A percentile compares a stretch with the other conserved stretches of the same genome.
Evolutionary conservation across 2,797 vertebrate genomes (phyloP).

Genomic region (Galagoides demidoff): DNA sequence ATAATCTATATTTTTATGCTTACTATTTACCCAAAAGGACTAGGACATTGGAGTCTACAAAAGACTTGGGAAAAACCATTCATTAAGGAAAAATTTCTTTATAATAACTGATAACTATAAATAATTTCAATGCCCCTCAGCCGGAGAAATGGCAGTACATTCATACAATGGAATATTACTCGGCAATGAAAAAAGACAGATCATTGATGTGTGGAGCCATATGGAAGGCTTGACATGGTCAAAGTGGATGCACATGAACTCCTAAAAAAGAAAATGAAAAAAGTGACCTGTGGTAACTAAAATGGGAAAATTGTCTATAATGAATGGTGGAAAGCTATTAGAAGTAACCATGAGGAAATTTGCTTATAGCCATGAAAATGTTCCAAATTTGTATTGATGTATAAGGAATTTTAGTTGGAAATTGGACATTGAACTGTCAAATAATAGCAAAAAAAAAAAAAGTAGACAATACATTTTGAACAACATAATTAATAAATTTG

Average conservation of each 20-base stretch:
- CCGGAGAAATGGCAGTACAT: rapidly evolving
- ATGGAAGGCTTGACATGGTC: too few species aligned
- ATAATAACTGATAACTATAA: neutral
- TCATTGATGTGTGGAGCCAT: rapidly evolving
- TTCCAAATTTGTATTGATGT: too few species aligned
- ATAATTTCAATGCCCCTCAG: neutral
- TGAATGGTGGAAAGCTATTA: too few species aligned
- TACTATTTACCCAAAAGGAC: neutral
- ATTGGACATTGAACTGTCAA: neutral
- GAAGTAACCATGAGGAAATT: neutral
- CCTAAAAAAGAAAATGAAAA: neutral
- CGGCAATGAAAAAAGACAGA: neutral
- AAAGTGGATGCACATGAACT: too few species aligned
- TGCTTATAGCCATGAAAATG: neutral
- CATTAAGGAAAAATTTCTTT: neutral
- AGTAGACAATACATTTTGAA: neutral
- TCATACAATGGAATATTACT: neutral
- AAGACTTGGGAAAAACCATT: neutral
- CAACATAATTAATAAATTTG: too few species aligned
- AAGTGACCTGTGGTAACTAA: too few species aligned
- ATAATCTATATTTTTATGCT: neutral
- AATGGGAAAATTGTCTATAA: neutral
- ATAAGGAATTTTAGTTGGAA: neutral
- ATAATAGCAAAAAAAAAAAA: neutral
- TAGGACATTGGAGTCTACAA: neutral